Evolutionary conservation across 2,113 vertebrate genomes (phyloP), one percentile per base, ranked within the genome.

Genomic region (Urocynchramus pylzowi): DNA sequence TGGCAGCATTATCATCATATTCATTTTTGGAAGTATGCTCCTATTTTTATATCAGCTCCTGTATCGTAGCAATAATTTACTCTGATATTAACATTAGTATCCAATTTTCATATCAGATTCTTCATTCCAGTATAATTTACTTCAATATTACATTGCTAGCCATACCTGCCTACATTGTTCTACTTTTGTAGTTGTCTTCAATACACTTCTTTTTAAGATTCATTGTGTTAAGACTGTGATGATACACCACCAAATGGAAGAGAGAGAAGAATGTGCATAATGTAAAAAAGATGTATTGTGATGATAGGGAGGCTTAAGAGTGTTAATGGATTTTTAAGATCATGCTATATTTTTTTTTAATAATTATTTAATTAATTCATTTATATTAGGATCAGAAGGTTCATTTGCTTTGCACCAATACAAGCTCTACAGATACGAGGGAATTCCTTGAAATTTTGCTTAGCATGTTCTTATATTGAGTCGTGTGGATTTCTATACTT

Each of bases 301-400:
- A 64, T 76, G 27, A 64, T 39, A 76, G 13, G 19, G 16, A 90
- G 17, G 18, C n/a, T 88, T 93, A 84, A 82, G 44, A 60, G 23
- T 53, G 16, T 23, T 52, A 74, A 68, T 59, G 42, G 21, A 24
- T 70, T 82, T 94, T 93, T 86, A 88, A 85, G 75, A 92, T 89
- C 12, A 12, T 45, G 37, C 9, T 85, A 68, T 65, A 26, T 82
- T 61, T 88, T 93, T 88, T 71, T 52, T n/a, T n/a, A n/a, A 50
- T 53, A 76, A 93, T 95, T 94, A 80, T 94, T 88, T 81, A 44
- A 92, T 89, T 89, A 69, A 59, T 22, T 81, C 10, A 71, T 94
- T 91, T 88, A 61, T 78, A 53, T 64, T 74, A 70, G 44, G 26
- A 95, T 84, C 74, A 85, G 45, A 95, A 92, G 71, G 35, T 80